Evolutionary conservation across 1,140 invertebrate species (phyloP), one percentile per base, ranked within the genome.

Genomic region (Stenopsyche tienmushanensis): DNA sequence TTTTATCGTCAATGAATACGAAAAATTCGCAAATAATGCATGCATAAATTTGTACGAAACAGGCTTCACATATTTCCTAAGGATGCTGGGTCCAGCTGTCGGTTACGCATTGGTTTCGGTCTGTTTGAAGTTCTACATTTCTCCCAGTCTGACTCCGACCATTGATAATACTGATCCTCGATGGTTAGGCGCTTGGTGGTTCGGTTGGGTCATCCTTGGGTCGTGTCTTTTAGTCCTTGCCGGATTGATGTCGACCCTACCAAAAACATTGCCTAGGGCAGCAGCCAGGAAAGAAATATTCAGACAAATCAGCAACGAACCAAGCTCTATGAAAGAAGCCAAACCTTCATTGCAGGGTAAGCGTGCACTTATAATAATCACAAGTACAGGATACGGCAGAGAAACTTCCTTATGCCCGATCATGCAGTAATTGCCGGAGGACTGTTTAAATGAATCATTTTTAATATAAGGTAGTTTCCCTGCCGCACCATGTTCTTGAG

Each of bases 141-240:
- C 85, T n/a, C 87, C 88, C 1, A 80, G 81, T 8, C 71, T 90
- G 47, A 88, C 85, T 39, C 88, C 88, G 1, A 85, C 83, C 0
- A 89, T 90, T 41, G 82, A 76, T 5, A 85, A 80, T 25, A 80
- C 83, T 70, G 88, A 91, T 78, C 88, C 88, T 1, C 79, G 88
- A 65, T 91, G 89, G 89, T 72, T 90, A 17, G 89, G 89, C 1
- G 88, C 89, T n/a, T 91, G 89, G 89, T 91, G 89, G 89, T 67
- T 90, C 29, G 91, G 91, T 24, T 91, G 83, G 89, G 83, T 90
- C 23, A 82, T 90, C 9, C 77, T 89, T 57, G 88, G 84, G n/a
- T 72, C 82, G 0, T 71, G 87, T 1, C 77, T 89, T 0, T 79
- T 86, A 18, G 55, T 87, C 15, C 84, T 86, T 23, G 82, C 85